A percentile compares a stretch with the other conserved stretches of the same genome.
These are phyloP conservation scores for Chaunax sp. DNA, from an alignment of 2,797 vertebrate species.

Conservation along the genomic window DNA sequence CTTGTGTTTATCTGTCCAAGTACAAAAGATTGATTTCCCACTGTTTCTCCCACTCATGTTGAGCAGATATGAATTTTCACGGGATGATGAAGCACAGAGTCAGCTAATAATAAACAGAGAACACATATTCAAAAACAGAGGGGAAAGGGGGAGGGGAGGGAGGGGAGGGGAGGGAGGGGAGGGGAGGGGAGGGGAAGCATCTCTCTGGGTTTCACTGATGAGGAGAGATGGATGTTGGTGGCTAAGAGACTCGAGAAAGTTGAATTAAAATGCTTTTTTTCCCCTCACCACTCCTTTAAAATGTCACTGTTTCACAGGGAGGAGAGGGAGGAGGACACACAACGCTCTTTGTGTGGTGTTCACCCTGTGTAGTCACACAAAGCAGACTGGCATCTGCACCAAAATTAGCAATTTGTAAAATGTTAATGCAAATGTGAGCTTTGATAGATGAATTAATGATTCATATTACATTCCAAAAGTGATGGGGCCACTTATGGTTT, in stretches of 20 bases:
- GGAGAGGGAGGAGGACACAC: constrained; percentile 20
- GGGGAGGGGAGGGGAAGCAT: constrained; percentile 45
- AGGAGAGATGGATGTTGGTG: constrained; percentile 74
- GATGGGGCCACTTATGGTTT: neutral
- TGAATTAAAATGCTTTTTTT: constrained; percentile 67
- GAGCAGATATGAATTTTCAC: constrained; percentile 87
- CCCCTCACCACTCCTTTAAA: constrained; percentile 48
- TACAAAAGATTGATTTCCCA: constrained; percentile 90
- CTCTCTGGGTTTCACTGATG: constrained; percentile 73
- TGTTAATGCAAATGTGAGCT: constrained; percentile 11
- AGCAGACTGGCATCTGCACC: no score
- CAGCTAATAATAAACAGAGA: constrained; percentile 86
- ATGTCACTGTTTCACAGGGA: constrained; percentile 52
- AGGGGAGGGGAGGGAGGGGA: constrained; percentile 24
- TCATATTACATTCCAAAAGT: constrained; percentile 20
- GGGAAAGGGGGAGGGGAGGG: constrained; percentile 25
- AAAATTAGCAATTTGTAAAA: constrained; percentile 14
- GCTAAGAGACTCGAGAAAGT: constrained; percentile 65
- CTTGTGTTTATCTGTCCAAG: constrained; percentile 88
- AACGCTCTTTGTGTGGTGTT: neutral
- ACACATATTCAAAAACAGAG: constrained; percentile 78
- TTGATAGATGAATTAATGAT: constrained; percentile 18
- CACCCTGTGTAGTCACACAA: no score
- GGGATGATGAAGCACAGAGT: constrained; percentile 84
- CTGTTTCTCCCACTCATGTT: constrained; percentile 87